These are phyloP conservation scores for Artibeus lituratus DNA, from an alignment of 2,797 vertebrate genomes.

Conservation along the genomic window DNA sequence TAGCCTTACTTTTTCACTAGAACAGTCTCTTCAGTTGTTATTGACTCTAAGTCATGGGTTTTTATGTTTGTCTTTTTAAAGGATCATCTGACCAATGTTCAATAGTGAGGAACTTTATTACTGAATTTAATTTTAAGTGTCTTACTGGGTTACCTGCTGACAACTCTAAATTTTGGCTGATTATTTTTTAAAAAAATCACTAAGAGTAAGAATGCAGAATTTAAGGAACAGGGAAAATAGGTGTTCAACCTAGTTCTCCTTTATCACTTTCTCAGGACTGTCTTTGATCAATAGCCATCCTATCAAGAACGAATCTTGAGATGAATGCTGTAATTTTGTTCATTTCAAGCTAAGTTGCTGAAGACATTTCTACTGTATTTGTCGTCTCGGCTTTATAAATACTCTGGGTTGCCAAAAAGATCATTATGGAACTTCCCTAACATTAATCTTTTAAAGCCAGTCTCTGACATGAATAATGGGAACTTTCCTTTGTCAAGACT, in stretches of 20 bases:
- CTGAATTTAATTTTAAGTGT: conserved; percentile 18
- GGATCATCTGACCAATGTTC: neutral
- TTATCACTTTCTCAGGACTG: neutral
- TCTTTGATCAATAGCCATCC: neutral
- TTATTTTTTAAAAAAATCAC: neutral
- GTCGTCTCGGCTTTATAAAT: conserved; percentile 9
- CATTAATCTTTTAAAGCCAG: conserved; percentile 36
- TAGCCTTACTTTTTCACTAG: neutral
- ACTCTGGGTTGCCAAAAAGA: neutral
- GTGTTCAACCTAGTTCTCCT: neutral
- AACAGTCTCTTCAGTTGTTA: neutral
- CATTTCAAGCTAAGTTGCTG: conserved; percentile 28
- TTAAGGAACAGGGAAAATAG: conserved; percentile 28
- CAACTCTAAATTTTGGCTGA: conserved; percentile 25
- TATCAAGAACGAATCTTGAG: neutral
- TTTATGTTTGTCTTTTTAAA: neutral
- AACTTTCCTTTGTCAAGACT: neutral
- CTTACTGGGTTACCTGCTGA: conserved; percentile 3
- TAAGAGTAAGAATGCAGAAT: neutral
- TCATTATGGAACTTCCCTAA: neutral
- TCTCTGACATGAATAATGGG: conserved; percentile 28
- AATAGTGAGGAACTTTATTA: neutral
- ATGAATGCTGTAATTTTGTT: conserved; percentile 35
- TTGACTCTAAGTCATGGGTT: neutral
- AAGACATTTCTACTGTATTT: neutral